These are phyloP conservation scores for Proteles cristata DNA, from an alignment of 2,113 vertebrate species.

Conservation along the genomic window DNA sequence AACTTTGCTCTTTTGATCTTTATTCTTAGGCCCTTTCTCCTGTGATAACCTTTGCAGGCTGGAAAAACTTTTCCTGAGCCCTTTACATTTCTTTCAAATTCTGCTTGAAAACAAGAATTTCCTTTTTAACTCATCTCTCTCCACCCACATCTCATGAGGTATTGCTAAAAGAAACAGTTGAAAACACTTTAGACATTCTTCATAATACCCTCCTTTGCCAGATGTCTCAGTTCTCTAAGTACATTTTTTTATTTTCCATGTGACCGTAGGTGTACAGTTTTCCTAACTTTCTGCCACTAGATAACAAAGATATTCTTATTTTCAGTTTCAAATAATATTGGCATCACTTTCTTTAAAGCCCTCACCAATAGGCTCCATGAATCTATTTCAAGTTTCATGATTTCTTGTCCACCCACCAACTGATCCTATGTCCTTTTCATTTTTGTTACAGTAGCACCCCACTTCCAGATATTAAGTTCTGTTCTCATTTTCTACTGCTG, in stretches of 20 bases:
- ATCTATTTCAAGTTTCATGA: not conserved
- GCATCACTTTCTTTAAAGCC: not conserved
- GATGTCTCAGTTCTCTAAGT: not conserved
- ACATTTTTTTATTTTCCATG: not conserved
- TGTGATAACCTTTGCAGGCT: not conserved
- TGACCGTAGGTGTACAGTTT: not conserved
- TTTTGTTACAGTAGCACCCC: not conserved
- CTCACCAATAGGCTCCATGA: not conserved
- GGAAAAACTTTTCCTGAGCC: not conserved
- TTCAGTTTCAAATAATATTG: not conserved
- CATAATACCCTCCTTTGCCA: not conserved
- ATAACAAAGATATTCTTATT: conserved; percentile 20
- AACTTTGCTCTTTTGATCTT: not conserved
- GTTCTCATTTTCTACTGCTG: not conserved
- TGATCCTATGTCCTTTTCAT: not conserved
- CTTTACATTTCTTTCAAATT: not conserved
- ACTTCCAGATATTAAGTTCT: not conserved
- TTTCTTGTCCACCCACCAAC: not conserved
- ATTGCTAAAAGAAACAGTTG: not conserved
- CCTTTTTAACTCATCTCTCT: not conserved
- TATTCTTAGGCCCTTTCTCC: not conserved
- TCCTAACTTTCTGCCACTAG: conserved; percentile 25
- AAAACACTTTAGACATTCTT: not conserved
- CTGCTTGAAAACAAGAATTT: not conserved
- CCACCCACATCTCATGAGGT: not conserved